phyloP scores from a whole-genome alignment of 1,140 invertebrate genomes.

The Papilio aristodemus region DNA sequence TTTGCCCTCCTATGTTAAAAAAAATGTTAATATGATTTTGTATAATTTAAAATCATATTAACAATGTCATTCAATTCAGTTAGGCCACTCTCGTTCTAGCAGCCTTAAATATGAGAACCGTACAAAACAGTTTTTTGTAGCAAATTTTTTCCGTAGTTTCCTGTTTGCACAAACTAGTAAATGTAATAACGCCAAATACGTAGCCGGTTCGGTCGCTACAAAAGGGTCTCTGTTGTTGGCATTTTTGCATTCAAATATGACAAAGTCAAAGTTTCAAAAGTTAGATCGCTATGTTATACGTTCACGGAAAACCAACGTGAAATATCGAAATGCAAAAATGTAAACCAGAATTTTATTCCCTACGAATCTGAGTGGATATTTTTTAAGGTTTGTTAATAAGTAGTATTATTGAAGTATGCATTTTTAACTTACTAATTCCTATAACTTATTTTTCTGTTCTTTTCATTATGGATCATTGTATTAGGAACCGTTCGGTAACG shows the following conservation, averaged over 20 bases:
- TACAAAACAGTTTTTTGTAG: neutral
- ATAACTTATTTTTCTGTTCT: no score
- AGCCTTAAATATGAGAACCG: no score
- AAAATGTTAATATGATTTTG: no score
- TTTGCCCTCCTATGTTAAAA: no score
- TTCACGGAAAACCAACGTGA: neutral
- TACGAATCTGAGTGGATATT: neutral
- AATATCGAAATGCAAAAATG: neutral
- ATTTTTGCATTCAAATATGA: slow-evolving; percentile 9
- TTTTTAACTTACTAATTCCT: no score
- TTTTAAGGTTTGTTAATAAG: no score
- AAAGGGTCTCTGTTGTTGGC: neutral
- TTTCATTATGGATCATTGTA: no score
- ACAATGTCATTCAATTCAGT: no score
- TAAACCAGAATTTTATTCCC: neutral
- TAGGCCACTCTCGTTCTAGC: no score
- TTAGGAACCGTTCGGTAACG: no score
- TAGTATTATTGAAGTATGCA: no score
- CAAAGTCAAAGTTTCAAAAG: neutral
- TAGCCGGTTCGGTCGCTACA: neutral
- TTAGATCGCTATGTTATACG: neutral
- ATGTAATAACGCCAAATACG: slow-evolving; percentile 1
- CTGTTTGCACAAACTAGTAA: neutral
- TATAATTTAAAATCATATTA: no score
- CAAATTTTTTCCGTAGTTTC: neutral